Conservation (phyloP, 2,113 vertebrate genomes). For the Ibidorhyncha struthersii region DNA sequence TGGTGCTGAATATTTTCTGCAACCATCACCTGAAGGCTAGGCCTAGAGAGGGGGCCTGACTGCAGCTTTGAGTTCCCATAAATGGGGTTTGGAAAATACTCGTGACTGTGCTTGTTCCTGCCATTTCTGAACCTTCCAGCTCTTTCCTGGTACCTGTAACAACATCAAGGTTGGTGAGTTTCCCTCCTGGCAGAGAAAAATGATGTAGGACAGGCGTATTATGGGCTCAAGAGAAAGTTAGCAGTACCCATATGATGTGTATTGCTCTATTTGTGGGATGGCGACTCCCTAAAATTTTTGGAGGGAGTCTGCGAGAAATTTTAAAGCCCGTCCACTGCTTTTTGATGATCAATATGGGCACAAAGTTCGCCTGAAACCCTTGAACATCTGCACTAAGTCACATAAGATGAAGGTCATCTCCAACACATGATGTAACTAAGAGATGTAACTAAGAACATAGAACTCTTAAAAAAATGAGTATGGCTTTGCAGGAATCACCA, state of each 20-base stretch:
- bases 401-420: neutral
- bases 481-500: neutral
- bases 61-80: neutral
- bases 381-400: neutral
- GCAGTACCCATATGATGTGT: neutral
- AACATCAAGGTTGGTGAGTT: neutral
- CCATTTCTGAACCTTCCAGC: neutral
- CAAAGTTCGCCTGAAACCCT: neutral
- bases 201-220: neutral
- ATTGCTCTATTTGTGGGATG: neutral
- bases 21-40: neutral
- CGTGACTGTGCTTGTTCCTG: neutral
- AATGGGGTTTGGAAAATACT: neutral
- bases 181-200: neutral
- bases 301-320: neutral
- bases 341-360: neutral
- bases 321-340: neutral
- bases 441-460: neutral
- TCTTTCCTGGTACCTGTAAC: neutral
- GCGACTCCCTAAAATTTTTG: neutral
- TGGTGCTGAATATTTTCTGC: neutral
- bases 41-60: neutral
- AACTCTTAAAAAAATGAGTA: neutral
- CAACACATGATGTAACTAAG: accelerated
- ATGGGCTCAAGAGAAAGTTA: neutral